phyloP scores from a whole-genome alignment of 2,888 invertebrate species.

The Plagiodera versicolora region DNA sequence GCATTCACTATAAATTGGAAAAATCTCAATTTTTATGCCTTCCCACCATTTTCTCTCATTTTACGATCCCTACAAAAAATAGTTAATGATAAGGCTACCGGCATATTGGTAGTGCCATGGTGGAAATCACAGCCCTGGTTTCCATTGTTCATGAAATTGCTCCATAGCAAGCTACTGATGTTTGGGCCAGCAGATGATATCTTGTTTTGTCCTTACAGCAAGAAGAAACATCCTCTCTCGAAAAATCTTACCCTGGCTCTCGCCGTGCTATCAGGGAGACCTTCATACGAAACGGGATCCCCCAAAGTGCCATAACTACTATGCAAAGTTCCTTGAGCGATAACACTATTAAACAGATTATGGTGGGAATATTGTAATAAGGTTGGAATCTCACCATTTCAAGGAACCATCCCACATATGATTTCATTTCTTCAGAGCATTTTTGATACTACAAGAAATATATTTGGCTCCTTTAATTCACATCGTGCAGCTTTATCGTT shows the following conservation, averaged over 20 bases:
- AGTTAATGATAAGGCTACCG: conserved; percentile 34
- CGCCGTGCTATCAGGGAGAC: conserved; percentile 12
- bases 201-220: conserved; percentile 16
- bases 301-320: background rate
- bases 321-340: conserved; percentile 5
- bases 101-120: conserved; percentile 38
- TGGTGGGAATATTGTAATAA: conserved; percentile 27
- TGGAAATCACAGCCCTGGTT: conserved; percentile 41
- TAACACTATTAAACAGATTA: conserved; percentile 1
- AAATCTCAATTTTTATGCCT: conserved; percentile 35
- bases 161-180: background rate
- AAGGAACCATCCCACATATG: background rate
- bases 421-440: background rate
- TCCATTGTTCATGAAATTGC: conserved; percentile 20
- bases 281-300: conserved; percentile 7
- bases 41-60: conserved; percentile 40
- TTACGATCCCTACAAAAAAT: conserved; percentile 38
- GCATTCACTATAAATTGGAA: conserved; percentile 37
- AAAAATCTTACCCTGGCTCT: conserved; percentile 19
- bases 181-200: conserved; percentile 12
- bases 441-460: conserved; percentile 10
- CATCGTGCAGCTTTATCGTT: conserved; percentile 16
- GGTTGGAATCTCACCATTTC: conserved; percentile 2
- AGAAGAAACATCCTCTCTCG: conserved; percentile 8
- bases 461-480: conserved; percentile 16